These are phyloP conservation scores for Hapalemur alaotrensis DNA, from an alignment of 2,797 vertebrate species.

Conservation along the genomic window DNA sequence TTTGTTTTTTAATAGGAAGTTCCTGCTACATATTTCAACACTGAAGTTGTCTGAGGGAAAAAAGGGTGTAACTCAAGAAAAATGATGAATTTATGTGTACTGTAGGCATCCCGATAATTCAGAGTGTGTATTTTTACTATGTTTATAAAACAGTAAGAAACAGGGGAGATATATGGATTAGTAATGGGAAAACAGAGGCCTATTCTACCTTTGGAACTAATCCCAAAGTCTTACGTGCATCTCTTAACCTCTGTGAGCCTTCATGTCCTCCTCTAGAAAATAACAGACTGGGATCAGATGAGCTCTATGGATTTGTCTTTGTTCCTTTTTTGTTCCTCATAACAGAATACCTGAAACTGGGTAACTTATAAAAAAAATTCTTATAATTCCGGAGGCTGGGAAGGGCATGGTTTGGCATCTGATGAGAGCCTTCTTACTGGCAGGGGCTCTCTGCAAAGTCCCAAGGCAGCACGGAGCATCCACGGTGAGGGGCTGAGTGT, in stretches of 20 bases:
- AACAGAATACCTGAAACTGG: background rate
- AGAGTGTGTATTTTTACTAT: background rate
- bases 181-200: background rate
- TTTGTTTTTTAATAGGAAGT: background rate
- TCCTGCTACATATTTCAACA: background rate
- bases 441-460: background rate
- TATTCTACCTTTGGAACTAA: background rate
- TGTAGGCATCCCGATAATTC: background rate
- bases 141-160: background rate
- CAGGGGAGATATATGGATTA: background rate
- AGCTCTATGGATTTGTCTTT: background rate
- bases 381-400: background rate
- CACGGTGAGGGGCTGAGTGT: background rate
- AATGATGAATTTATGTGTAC: background rate
- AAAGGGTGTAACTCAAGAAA: background rate
- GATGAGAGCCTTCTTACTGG: background rate
- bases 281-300: background rate
- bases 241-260: background rate
- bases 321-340: background rate
- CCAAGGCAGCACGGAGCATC: background rate
- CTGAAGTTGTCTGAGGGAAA: background rate
- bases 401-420: background rate
- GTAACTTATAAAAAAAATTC: background rate
- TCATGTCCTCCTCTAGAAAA: background rate
- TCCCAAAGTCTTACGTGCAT: background rate